These are phyloP conservation scores for Venusia cambrica DNA, from an alignment of 2,888 invertebrate genomes.

Conservation along the genomic window DNA sequence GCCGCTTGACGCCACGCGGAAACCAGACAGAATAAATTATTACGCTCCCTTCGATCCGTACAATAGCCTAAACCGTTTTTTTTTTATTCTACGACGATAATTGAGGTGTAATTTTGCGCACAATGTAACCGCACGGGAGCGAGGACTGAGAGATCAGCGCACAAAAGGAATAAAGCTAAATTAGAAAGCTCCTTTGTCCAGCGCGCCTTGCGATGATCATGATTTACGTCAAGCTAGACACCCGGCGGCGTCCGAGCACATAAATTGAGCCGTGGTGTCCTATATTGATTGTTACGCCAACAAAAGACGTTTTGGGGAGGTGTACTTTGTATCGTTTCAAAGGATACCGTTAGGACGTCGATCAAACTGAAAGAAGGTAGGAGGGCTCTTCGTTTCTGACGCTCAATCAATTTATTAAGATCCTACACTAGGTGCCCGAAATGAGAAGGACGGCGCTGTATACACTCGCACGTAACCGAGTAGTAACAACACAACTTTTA, in stretches of 20 bases:
- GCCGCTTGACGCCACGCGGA: slow-evolving; percentile 55
- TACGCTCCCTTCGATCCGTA: slow-evolving; percentile 53
- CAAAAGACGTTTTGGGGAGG: slow-evolving; percentile 40
- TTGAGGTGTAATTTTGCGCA: slow-evolving; percentile 69
- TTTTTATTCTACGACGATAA: slow-evolving; percentile 56
- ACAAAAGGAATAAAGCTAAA: slow-evolving; percentile 54
- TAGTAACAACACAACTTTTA: too few species aligned
- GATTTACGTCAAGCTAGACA: slow-evolving; percentile 62
- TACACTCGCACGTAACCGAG: too few species aligned
- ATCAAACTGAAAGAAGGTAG: slow-evolving; percentile 40
- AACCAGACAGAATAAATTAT: slow-evolving; percentile 64
- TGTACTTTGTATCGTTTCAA: slow-evolving; percentile 43
- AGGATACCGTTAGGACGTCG: slow-evolving; percentile 46
- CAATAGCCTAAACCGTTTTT: slow-evolving; percentile 56
- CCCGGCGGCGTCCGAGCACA: slow-evolving; percentile 39
- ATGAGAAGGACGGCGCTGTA: too few species aligned
- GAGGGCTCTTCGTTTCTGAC: slow-evolving; percentile 48
- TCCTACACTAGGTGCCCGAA: too few species aligned
- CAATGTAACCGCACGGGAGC: slow-evolving; percentile 54
- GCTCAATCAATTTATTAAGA: slow-evolving; percentile 55
- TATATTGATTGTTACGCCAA: slow-evolving; percentile 40
- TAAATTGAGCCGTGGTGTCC: slow-evolving; percentile 48
- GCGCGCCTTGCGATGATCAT: slow-evolving; percentile 48
- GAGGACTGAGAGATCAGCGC: slow-evolving; percentile 38
- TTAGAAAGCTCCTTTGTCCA: slow-evolving; percentile 61